Evolutionary conservation across 2,888 invertebrate genomes (phyloP), one percentile per base, ranked within the genome.

Genomic region (Hybos culiciformis): DNA sequence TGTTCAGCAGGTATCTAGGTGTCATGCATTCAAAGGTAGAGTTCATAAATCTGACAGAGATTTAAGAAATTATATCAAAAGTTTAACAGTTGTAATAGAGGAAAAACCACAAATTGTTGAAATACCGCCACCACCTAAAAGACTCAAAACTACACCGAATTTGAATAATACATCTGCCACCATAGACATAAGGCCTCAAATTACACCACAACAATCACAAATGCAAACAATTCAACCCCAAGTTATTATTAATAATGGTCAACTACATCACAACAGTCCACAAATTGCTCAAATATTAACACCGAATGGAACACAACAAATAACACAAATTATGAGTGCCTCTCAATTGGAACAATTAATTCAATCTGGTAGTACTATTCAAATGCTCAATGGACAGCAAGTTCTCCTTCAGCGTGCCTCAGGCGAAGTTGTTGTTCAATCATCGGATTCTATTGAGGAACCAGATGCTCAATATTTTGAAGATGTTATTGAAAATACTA

Each of bases 1-100:
- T 53, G 75, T 77, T 32, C 75, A 77, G 54, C 75, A 77, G 53
- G 73, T 77, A 17, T 76, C 75, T 0, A 68, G 77, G n/a, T 74
- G 73, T 54, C 72, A 76, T 56, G 74, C 77, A 20, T 77, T 77
- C 61, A 77, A 76, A 52, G 71, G 71, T 39, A 64, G 72, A 45
- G 73, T 74, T 9, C 75, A 75, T 54, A 67, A 73, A 32, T 74
- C 75, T 48, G 76, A 77, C 56, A 57, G 61, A 46, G 68, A 68
- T n/a, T 58, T 77, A 15, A 67, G 73, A 3, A 71, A 74, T 26
- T 71, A 67, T 44, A 65, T 67, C 2, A 64, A 59, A 46, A 58
- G 60, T 3, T 46, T 67, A 19, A 66, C 66, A 2, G 60, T 59
- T 1, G 58, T 63, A 12, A 55, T 59, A 9, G 64, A 66, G 42